Conservation (phyloP, 2,888 invertebrate species). For the Tipula helvola region DNA sequence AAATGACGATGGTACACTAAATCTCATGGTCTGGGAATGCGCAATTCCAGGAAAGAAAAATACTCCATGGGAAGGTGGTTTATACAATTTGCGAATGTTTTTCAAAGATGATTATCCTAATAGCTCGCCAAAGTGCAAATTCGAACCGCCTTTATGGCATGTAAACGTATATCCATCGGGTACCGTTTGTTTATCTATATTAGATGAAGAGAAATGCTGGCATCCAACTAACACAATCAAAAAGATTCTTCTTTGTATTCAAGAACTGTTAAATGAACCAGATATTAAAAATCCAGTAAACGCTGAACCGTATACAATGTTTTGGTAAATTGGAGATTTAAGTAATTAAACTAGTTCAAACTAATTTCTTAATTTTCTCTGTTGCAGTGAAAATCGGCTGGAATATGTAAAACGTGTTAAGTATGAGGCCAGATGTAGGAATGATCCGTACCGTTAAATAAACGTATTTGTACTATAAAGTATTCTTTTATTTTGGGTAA, state of each 20-base stretch:
- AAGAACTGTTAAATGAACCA: slow-evolving; percentile 93
- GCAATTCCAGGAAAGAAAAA: slow-evolving; percentile 97
- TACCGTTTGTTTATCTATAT: slow-evolving; percentile 75
- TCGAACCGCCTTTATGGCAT: slow-evolving; percentile 97
- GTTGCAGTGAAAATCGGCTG: slow-evolving; percentile 81
- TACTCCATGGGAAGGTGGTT: slow-evolving; percentile 95
- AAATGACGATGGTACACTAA: slow-evolving; percentile 89
- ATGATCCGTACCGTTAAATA: slow-evolving; percentile 69
- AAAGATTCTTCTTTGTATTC: slow-evolving; percentile 94
- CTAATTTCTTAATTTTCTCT: slow-evolving; percentile 10
- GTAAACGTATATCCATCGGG: slow-evolving; percentile 88
- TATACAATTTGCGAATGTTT: slow-evolving; percentile 95
- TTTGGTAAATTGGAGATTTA: slow-evolving; percentile 45
- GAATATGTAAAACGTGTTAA: slow-evolving; percentile 96
- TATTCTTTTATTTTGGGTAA: neutral
- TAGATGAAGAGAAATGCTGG: slow-evolving; percentile 99
- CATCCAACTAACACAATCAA: slow-evolving; percentile 97
- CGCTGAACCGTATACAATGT: slow-evolving; percentile 98
- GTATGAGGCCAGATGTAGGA: slow-evolving; percentile 74
- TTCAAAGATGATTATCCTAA: slow-evolving; percentile 99
- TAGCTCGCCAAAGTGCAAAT: slow-evolving; percentile 98
- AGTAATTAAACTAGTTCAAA: neutral
- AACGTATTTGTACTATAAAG: neutral
- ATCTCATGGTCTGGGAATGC: slow-evolving; percentile 99
- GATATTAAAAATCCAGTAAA: slow-evolving; percentile 99